Percentiles rank a stretch among this genome's conserved stretches.
phyloP scores from a whole-genome alignment of 2,113 vertebrate species.

The Onychorhynchus coronatus region DNA sequence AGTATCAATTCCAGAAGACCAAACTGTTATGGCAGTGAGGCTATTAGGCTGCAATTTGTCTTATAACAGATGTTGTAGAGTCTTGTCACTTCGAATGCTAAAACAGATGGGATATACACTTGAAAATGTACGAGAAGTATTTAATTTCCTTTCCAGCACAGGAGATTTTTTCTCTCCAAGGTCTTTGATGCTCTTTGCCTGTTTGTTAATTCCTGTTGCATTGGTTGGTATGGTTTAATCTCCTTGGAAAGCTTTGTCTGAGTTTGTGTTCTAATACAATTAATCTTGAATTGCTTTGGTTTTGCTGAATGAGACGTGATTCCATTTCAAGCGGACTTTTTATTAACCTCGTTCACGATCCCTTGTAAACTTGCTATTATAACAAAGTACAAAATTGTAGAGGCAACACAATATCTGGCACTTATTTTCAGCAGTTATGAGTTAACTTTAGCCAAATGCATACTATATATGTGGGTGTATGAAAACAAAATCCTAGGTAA shows the following conservation, averaged over 20 bases:
- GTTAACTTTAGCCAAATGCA: neutral
- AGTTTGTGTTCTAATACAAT: slow-evolving; percentile 19
- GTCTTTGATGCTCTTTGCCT: slow-evolving; percentile 31
- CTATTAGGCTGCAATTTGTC: slow-evolving; percentile 66
- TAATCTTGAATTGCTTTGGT: slow-evolving; percentile 34
- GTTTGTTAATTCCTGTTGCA: slow-evolving; percentile 28
- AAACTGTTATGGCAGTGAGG: slow-evolving; percentile 15
- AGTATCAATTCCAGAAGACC: slow-evolving; percentile 48
- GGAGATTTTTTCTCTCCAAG: slow-evolving; percentile 30
- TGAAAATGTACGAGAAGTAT: slow-evolving; percentile 58
- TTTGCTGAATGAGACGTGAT: slow-evolving; percentile 15
- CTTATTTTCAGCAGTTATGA: neutral
- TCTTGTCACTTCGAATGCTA: slow-evolving; percentile 50
- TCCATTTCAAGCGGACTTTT: slow-evolving; percentile 15
- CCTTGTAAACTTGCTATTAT: slow-evolving; percentile 10
- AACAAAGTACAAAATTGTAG: neutral
- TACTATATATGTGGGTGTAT: neutral
- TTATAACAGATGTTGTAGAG: slow-evolving; percentile 57
- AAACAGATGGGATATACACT: slow-evolving; percentile 60
- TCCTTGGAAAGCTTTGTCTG: slow-evolving; percentile 24
- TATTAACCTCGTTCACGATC: slow-evolving; percentile 9
- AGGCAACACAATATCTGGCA: neutral
- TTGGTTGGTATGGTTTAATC: slow-evolving; percentile 9
- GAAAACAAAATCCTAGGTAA: neutral
- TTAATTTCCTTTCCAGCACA: slow-evolving; percentile 59